Base-by-base conservation (phyloP, 2,797 vertebrate species). In the Coregonus sp. region DNA sequence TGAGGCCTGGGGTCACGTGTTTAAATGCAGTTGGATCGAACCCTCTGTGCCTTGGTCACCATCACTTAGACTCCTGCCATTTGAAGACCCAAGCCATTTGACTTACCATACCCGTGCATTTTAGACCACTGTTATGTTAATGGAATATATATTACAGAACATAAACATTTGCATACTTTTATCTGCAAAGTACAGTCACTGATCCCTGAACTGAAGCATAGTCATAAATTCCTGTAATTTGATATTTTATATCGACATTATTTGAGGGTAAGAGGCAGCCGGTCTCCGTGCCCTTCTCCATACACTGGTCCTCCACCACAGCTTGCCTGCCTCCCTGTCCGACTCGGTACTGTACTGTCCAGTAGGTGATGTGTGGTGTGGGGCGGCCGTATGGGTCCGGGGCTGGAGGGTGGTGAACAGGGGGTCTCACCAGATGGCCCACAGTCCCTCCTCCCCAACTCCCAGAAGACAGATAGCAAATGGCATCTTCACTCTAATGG, bases 361-460 rank as follows among this genome's bases (percentile, higher is more conserved):
- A 33, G 15, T 67, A 66, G n/a, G 77, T 47, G 56, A 47, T 67
- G 70, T 72, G 35, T 25, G 18, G 35, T 25, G 54, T 4, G 61
- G 63, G 5, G 51, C 0, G 14, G 25, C 84, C 82, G 84, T 87
- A 82, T 87, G 84, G 76, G 79, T 54, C 78, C 70, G 76, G 77
- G 79, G 70, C 80, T 80, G 77, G 79, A 75, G 80, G 40, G 40
- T 47, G 40, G 40, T 47, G 40, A 47, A 12, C 40, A 47, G 40
- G 72, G 68, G 59, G 72, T 73, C 73, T 70, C 40, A 81, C 86
- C 86, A 87, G 86, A 87, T 87, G 86, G 86, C 65, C 73, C 37
- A 51, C 35, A 29, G 73, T 73, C 69, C 52, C 14, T 71, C 71
- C 25, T 2, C 40, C 40, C 9, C 2, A 47, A 47, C 40, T 47